Percentiles rank a stretch among this genome's conserved stretches.
These are phyloP conservation scores for Thermophis baileyi DNA, from an alignment of 2,113 vertebrate species.

Conservation along the genomic window DNA sequence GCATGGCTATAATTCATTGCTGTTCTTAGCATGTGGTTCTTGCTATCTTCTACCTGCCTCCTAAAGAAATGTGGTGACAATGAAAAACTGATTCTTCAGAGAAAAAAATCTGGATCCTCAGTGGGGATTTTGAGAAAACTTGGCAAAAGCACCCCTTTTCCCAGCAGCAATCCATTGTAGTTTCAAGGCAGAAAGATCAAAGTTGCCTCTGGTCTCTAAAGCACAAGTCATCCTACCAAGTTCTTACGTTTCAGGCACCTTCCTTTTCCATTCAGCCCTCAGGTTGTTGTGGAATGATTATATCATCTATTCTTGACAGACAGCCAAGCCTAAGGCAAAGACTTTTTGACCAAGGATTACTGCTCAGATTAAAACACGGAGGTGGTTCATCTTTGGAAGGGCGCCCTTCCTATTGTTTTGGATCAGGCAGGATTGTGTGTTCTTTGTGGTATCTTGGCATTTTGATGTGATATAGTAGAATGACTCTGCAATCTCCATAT, in stretches of 20 bases:
- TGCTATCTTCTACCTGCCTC: slow-evolving; percentile 53
- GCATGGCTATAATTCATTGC: slow-evolving; percentile 22
- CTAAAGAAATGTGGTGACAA: slow-evolving; percentile 34
- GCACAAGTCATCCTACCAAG: slow-evolving; percentile 23
- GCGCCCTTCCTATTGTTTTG: background rate
- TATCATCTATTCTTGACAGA: slow-evolving; percentile 17
- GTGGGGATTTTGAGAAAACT: slow-evolving; percentile 19
- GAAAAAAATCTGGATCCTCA: background rate
- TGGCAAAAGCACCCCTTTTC: background rate
- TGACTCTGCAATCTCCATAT: fast-evolving
- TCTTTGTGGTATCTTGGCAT: background rate
- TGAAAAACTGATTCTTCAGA: background rate
- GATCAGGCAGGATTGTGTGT: background rate
- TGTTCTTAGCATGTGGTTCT: slow-evolving; percentile 43
- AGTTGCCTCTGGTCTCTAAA: slow-evolving; percentile 42
- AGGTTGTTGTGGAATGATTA: slow-evolving; percentile 11
- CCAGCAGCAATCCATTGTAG: background rate
- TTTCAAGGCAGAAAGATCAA: slow-evolving; percentile 52
- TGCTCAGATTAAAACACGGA: background rate
- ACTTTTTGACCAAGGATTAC: slow-evolving; percentile 24
- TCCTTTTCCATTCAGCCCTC: slow-evolving; percentile 35
- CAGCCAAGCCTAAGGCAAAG: slow-evolving; percentile 23
- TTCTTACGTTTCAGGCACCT: slow-evolving; percentile 41
- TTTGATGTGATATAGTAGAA: background rate
- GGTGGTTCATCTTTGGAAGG: background rate